Evolutionary conservation across 1,140 invertebrate genomes (phyloP), one percentile per base, ranked within the genome.

Genomic region (Luehdorfia chinensis): DNA sequence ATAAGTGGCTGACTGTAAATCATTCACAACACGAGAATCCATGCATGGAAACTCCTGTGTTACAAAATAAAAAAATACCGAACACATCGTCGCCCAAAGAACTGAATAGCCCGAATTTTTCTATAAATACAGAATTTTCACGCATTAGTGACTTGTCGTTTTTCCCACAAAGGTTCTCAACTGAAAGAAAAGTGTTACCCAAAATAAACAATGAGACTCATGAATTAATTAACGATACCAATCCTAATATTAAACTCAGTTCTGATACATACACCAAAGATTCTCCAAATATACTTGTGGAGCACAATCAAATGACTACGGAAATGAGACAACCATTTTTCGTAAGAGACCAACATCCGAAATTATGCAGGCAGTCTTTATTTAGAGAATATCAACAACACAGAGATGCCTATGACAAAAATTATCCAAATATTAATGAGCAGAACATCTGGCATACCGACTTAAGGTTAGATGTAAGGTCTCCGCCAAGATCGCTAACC

Each of bases 231-330:
- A 74, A 87, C 14, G 70, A 81, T 13, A 47, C 56, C 3, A 63
- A 43, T n/a, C 15, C 12, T 4, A 30, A 75, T 39, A 6, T 49
- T 1, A 80, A 73, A 67, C 41, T 84, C 4, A 75, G 69, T 59
- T 86, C 85, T 0, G 87, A 87, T 41, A 88, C 85, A 5, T 88
- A 72, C 41, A 86, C 80, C 2, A 88, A 88, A 66, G 80, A 87
- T 11, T 88, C 87, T 0, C 84, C 84, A 0, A 74, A 74, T 39
- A 73, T 67, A 16, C 68, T 72, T 4, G 25, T 65, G 4, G 68
- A 79, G 4, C 48, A 50, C 16, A 44, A 64, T 25, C 67, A 72
- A 33, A 39, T 61, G 8, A 44, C 50, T 13, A 9, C 28, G 2
- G 73, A 73, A 11, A 45, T 28, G 12, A 64, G 37, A 46, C 60